Evolutionary conservation across 1,140 invertebrate species (phyloP).

Genomic region (Eueides isabella): DNA sequence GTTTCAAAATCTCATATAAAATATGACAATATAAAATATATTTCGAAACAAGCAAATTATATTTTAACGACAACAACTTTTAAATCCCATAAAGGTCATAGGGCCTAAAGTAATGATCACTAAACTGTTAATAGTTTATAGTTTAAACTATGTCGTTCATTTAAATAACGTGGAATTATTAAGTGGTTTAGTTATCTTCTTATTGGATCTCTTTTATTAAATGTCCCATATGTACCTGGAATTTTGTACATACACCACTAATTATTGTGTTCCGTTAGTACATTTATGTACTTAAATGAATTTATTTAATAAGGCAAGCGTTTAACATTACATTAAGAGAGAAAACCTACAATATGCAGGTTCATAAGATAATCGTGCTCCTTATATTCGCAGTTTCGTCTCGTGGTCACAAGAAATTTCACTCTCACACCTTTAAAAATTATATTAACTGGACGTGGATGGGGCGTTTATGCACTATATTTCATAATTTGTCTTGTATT

Average conservation of each 20-base stretch:
- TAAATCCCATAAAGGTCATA: constrained; percentile 7
- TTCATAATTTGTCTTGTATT: constrained; percentile 53
- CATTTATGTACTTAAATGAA: constrained; percentile 34
- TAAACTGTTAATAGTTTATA: constrained; percentile 19
- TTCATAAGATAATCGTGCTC: constrained; percentile 64
- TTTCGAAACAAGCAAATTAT: constrained; percentile 43
- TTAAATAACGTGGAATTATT: constrained; percentile 19
- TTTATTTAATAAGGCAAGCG: constrained; percentile 48
- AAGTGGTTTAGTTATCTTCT: constrained; percentile 14
- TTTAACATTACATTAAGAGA: constrained; percentile 43
- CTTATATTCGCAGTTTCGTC: constrained; percentile 63
- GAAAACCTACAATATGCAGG: constrained; percentile 75
- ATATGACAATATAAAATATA: constrained; percentile 43
- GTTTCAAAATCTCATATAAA: constrained; percentile 33
- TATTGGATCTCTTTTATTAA: constrained; percentile 18
- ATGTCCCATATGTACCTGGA: constrained; percentile 25
- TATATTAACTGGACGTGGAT: constrained; percentile 54
- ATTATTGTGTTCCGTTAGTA: constrained; percentile 16
- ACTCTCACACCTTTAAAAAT: constrained; percentile 65
- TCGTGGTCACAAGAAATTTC: constrained; percentile 60
- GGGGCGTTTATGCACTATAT: constrained; percentile 64
- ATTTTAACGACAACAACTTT: constrained; percentile 32
- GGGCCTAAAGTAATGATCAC: constrained; percentile 20
- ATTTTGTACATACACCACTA: constrained; percentile 20
- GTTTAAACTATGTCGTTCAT: constrained; percentile 16